phyloP scores from a whole-genome alignment of 2,888 invertebrate genomes.

The Protonemura montana region DNA sequence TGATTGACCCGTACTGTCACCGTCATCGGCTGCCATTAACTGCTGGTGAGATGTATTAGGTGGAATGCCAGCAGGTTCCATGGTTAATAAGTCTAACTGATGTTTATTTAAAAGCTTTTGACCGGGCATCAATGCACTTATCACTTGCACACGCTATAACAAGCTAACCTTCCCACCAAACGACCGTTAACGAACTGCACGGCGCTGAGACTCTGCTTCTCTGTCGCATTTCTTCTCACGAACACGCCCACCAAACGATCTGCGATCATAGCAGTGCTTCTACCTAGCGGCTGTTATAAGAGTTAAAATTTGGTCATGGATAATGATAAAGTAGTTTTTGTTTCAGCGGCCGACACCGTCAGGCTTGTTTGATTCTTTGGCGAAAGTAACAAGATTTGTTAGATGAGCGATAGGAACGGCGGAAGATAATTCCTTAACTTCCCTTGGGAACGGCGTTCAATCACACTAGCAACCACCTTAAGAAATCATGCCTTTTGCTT shows the following conservation, averaged over 20 bases:
- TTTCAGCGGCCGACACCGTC: background rate
- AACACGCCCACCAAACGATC: background rate
- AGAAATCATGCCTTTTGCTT: no score
- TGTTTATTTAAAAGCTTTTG: constrained; percentile 53
- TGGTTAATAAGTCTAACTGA: constrained; percentile 56
- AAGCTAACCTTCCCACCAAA: background rate
- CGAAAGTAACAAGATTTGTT: no score
- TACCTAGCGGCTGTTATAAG: background rate
- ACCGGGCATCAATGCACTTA: constrained; percentile 51
- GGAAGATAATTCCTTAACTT: no score
- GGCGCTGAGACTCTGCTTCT: background rate
- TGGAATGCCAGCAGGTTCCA: constrained; percentile 68
- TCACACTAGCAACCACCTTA: no score
- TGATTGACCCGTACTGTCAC: constrained; percentile 59
- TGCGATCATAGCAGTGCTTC: background rate
- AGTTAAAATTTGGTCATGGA: background rate
- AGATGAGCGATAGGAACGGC: no score
- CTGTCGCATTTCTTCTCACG: background rate
- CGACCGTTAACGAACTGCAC: background rate
- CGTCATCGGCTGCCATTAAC: constrained; percentile 64
- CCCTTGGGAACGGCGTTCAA: no score
- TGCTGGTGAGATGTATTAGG: constrained; percentile 71
- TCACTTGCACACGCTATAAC: background rate
- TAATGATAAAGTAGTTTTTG: background rate
- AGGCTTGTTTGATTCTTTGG: no score